These are phyloP conservation scores for Pristionchus fissidentatus DNA, from an alignment of 2,888 invertebrate species.

Conservation along the genomic window DNA sequence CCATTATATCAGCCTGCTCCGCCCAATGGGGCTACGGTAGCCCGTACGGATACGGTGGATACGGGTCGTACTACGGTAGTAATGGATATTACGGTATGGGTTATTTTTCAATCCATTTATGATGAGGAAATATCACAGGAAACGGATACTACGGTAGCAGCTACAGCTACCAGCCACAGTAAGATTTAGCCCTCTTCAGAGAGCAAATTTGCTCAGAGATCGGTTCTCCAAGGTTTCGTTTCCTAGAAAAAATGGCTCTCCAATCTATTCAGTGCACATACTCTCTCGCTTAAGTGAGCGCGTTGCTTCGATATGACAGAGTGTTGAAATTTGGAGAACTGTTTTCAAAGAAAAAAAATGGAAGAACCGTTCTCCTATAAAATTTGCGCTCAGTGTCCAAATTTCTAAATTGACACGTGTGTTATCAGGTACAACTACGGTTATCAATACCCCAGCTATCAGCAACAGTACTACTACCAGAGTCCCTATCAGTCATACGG, in stretches of 20 bases:
- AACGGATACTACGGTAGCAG: not conserved
- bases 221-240: no score
- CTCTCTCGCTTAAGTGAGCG: no score
- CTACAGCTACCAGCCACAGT: conserved; percentile 19
- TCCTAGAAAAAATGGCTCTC: no score
- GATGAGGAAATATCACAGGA: not conserved
- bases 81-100: not conserved
- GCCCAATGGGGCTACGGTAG: conserved; percentile 46
- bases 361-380: no score
- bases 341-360: no score
- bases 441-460: conserved; percentile 6
- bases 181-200: no score
- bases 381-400: no score
- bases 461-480: not conserved
- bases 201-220: no score
- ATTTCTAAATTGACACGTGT: not conserved
- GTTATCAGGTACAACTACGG: conserved; percentile 29
- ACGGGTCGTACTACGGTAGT: conserved; percentile 40
- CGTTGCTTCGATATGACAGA: no score
- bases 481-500: not conserved
- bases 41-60: conserved; percentile 47
- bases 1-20: not conserved
- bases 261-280: no score
- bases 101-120: not conserved
- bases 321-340: no score